A percentile compares a stretch with the other conserved stretches of the same genome.
Evolutionary conservation across 2,888 invertebrate species (phyloP).

Genomic region (Tiliacea citrago): DNA sequence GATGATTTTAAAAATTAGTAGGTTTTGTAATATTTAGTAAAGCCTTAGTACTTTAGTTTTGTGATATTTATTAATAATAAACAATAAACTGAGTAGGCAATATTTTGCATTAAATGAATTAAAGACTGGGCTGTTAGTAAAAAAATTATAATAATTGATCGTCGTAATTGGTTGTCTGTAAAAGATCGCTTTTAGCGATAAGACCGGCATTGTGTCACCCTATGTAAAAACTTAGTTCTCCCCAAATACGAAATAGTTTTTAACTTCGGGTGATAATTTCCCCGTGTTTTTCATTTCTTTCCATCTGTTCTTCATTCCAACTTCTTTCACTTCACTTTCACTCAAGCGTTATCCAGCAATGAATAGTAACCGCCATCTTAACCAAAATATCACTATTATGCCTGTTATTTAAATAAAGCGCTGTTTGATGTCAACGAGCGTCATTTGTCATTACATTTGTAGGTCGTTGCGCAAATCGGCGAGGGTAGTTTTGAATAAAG

Average conservation of each 20-base stretch:
- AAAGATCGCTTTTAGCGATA: too few species aligned
- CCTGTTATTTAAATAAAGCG: slow-evolving; percentile 55
- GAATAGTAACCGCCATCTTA: not conserved
- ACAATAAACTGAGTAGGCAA: too few species aligned
- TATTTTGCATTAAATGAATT: too few species aligned
- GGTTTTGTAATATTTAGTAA: too few species aligned
- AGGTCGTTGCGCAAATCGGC: slow-evolving; percentile 38
- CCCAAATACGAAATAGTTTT: not conserved
- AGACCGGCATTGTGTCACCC: too few species aligned
- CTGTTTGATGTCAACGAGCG: slow-evolving; percentile 40
- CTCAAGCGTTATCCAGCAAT: not conserved
- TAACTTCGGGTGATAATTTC: too few species aligned
- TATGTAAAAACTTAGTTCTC: not conserved
- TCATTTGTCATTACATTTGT: slow-evolving; percentile 32
- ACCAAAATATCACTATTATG: slow-evolving; percentile 44
- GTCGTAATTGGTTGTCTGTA: too few species aligned
- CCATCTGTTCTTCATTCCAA: not conserved
- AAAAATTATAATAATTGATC: too few species aligned
- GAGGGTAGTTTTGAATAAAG: slow-evolving; percentile 30
- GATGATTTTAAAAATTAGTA: too few species aligned
- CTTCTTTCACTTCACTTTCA: not conserved
- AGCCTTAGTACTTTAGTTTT: too few species aligned
- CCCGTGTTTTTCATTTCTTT: slow-evolving; percentile 3
- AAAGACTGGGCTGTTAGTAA: too few species aligned
- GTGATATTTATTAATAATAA: too few species aligned